Evolutionary conservation across 2,888 invertebrate genomes (phyloP), one percentile per base, ranked within the genome.

Genomic region (Celastrina argiolus): DNA sequence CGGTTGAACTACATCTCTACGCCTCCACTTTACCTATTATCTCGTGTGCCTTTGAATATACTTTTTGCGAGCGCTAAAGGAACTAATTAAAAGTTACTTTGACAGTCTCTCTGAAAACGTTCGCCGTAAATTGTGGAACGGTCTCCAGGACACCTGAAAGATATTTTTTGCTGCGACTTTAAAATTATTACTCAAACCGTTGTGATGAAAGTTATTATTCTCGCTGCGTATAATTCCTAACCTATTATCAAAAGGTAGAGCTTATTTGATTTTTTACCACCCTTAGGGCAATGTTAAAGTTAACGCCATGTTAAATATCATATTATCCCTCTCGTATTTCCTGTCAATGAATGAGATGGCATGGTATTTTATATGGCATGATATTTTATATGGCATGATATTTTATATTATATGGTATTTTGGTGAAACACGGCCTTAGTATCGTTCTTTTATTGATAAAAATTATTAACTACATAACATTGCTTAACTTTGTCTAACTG

Each of bases 1-100:
- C 69, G 69, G 64, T 69, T 70, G 63, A 69, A 59, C 65, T 41
- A 65, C 31, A 58, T 16, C 42, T 6, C 56, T 65, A 41, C 18
- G 58, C 58, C 59, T 59, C 31, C 61, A 22, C 61, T 39, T 36
- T 36, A 22, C 36, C 36, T 39, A 61, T 61, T 59, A 59, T 59
- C 59, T 59, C 34, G 61, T 61, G 61, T 61, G 61, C 61, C 61
- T 36, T 61, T 61, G 61, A 39, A 61, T 61, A 61, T 39, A 22
- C 61, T 61, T 61, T 39, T 61, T 61, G 39, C 34, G 34, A 34
- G 31, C 51, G 18, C 51, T 64, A 22, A 65, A 56, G 28, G 56
- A 65, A 56, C 61, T 61, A 61, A 61, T 61, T 61, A 61, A 61
- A 61, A 61, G 61, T 39, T 61, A 61, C 61, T 61, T 61, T 61